Evolutionary conservation across 2,888 invertebrate genomes (phyloP).

Genomic region (Chrysotoxum bicinctum): DNA sequence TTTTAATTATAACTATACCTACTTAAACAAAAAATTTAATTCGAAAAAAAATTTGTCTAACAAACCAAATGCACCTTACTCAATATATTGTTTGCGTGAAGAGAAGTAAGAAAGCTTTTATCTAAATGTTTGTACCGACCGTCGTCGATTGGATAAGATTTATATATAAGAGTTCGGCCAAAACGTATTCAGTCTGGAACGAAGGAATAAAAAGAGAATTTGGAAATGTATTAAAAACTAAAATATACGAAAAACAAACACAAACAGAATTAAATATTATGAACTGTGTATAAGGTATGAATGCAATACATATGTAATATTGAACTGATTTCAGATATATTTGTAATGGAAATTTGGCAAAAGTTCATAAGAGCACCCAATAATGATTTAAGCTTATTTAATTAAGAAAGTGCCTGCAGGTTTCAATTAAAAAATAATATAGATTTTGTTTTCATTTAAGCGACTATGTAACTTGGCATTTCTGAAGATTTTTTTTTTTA

Average conservation of each 20-base stretch:
- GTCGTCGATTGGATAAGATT: slow-evolving; percentile 60
- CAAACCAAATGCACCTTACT: slow-evolving; percentile 67
- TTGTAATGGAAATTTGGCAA: neutral
- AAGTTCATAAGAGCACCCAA: neutral
- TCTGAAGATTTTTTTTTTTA: too few species aligned
- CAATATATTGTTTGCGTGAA: slow-evolving; percentile 38
- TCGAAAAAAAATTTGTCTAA: slow-evolving; percentile 30
- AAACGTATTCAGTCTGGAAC: slow-evolving; percentile 89
- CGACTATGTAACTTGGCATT: too few species aligned
- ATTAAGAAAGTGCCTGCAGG: too few species aligned
- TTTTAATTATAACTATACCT: neutral
- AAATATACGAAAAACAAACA: neutral
- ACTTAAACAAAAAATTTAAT: slow-evolving; percentile 13
- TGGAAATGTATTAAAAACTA: slow-evolving; percentile 31
- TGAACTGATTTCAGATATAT: neutral
- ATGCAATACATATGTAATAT: neutral
- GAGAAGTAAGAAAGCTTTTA: slow-evolving; percentile 36
- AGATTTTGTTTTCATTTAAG: too few species aligned
- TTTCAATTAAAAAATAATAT: too few species aligned
- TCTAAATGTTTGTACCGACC: slow-evolving; percentile 41
- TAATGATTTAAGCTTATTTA: neutral
- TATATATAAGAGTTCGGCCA: slow-evolving; percentile 85
- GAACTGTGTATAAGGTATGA: neutral
- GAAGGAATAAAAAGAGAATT: slow-evolving; percentile 54
- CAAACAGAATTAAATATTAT: neutral